These are phyloP conservation scores for Priocnemis perturbator DNA, from an alignment of 2,888 invertebrate genomes.

Conservation along the genomic window DNA sequence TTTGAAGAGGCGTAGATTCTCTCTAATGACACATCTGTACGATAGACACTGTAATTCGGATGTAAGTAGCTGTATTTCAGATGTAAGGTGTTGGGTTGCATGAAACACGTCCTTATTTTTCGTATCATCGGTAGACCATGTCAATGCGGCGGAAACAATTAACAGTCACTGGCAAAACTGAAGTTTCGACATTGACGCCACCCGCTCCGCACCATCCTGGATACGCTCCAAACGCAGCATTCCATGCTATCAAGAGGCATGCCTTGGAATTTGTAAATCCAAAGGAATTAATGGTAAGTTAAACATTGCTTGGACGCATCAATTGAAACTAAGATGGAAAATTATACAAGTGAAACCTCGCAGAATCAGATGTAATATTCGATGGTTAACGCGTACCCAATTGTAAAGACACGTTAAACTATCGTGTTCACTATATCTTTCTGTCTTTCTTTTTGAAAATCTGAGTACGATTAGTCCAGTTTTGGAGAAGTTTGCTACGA, in stretches of 20 bases:
- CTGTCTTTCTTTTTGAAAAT: no score
- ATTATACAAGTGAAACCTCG: neutral
- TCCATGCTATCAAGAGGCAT: constrained; percentile 97
- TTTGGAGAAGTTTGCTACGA: neutral
- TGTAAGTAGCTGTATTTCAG: constrained; percentile 74
- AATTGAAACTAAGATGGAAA: no score
- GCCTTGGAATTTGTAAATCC: constrained; percentile 93
- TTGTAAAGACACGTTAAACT: neutral
- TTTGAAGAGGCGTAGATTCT: constrained; percentile 92
- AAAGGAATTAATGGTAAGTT: constrained; percentile 87
- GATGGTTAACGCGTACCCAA: neutral
- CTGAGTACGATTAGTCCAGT: neutral
- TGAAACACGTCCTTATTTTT: no score
- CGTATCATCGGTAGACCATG: constrained; percentile 61
- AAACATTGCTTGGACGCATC: neutral
- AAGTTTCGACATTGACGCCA: constrained; percentile 75
- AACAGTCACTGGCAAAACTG: constrained; percentile 70
- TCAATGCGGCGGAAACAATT: constrained; percentile 69
- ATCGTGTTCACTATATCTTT: no score
- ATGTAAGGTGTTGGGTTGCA: no score
- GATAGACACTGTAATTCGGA: constrained; percentile 95
- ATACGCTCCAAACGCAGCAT: constrained; percentile 95
- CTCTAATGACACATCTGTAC: constrained; percentile 96
- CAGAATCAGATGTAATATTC: constrained; percentile 1
- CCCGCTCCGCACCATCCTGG: constrained; percentile 84